Evolutionary conservation across 2,113 vertebrate species (phyloP), one percentile per base, ranked within the genome.

Genomic region (Gobio gobio): DNA sequence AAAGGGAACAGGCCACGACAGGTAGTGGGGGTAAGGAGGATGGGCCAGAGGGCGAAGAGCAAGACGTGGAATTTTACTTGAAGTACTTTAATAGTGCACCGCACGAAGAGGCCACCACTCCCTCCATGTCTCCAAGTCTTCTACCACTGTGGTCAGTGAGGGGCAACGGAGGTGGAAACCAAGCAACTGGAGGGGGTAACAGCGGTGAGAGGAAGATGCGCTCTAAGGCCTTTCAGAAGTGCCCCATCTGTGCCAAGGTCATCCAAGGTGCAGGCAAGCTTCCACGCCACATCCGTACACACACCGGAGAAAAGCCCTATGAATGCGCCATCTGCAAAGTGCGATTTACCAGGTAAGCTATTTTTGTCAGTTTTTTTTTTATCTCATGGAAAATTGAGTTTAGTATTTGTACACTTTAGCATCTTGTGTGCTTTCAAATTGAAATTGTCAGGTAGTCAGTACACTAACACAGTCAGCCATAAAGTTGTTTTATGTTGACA

Each of bases 171-270:
- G 22, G 49, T 0, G 45, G 91, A 75, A 90, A 87, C 1, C 80
- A 87, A 5, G 87, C 77, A 3, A 88, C 68, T 10, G 91, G 43
- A 75, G 87, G 91, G 6, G 88, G 84, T 61, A 89, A 83, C 1
- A 88, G 81, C 51, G 92, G 92, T 61, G 93, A 99, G 92, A 98
- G 98, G 94, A 99, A 99, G 95, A 99, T 99, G 95, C 96, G 98
- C 90, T 97, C 98, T 13, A 99, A 99, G 96, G 97, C 98, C 94
- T 99, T 98, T 94, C 98, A 99, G 93, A 99, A 99, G 95, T 99
- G 98, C 93, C 98, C 98, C 92, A 99, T 99, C 93, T 99, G 98
- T 1, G 96, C 97, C 91, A 99, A 99, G 94, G 97, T 99, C 92
- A 99, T 99, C 93, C 98, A 99, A 90, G 95, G 95, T 59, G 92